These are phyloP conservation scores for Gadus macrocephalus DNA, from an alignment of 2,113 vertebrate genomes.

Conservation along the genomic window DNA sequence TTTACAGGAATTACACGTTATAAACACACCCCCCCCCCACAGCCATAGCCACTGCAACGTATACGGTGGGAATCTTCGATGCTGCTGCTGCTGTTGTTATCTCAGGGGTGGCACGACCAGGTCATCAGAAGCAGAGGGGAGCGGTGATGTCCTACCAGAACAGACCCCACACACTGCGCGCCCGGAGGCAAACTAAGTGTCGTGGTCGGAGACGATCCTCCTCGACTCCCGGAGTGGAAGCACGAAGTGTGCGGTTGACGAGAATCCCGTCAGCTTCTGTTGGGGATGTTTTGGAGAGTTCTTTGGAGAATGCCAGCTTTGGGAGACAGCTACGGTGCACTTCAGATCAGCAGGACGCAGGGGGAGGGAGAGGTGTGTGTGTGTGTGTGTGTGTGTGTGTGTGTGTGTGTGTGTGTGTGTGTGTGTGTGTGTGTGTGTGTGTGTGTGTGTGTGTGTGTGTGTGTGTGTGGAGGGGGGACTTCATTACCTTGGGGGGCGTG, in stretches of 20 bases:
- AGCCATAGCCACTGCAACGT: not conserved
- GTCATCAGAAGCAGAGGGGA: conserved; percentile 63
- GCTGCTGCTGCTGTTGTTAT: conserved; percentile 54
- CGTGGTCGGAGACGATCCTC: conserved; percentile 61
- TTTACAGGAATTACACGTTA: conserved; percentile 66
- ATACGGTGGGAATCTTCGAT: conserved; percentile 31
- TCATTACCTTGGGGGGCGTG: too few species aligned
- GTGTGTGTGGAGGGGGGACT: not conserved
- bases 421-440: too few species aligned
- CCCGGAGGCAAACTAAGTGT: conserved; percentile 15
- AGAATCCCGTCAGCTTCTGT: not conserved
- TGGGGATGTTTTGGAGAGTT: conserved; percentile 7
- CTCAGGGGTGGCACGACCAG: conserved; percentile 54
- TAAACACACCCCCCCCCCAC: conserved; percentile 33
- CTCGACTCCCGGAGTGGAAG: conserved; percentile 2
- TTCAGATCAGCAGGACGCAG: too few species aligned
- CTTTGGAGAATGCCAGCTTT: conserved; percentile 46
- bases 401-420: too few species aligned
- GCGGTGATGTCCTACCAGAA: too few species aligned
- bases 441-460: too few species aligned
- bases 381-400: too few species aligned
- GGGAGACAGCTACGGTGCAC: conserved; percentile 26
- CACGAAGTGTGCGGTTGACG: too few species aligned
- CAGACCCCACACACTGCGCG: conserved; percentile 43
- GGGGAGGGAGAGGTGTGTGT: too few species aligned